These are phyloP conservation scores for Gibbula magus DNA, from an alignment of 2,888 invertebrate species.

Conservation along the genomic window DNA sequence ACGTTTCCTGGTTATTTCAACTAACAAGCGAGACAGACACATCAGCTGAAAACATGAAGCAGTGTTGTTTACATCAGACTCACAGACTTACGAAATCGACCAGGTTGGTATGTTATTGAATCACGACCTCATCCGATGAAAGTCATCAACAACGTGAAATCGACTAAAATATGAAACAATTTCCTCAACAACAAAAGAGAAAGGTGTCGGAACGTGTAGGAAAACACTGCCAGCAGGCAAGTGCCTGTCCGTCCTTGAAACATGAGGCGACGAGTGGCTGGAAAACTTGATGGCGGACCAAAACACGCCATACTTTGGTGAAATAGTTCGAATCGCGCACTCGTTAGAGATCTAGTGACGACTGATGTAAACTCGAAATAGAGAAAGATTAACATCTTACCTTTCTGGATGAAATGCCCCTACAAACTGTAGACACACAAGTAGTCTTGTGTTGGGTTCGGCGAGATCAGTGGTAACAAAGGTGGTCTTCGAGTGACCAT, in stretches of 20 bases:
- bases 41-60: too few species aligned
- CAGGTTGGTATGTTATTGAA: too few species aligned
- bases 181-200: too few species aligned
- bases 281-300: conserved; percentile 2
- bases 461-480: conserved; percentile 11
- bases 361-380: not conserved
- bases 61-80: too few species aligned
- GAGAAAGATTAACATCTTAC: not conserved
- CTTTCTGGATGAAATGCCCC: conserved; percentile 10
- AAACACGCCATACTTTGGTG: conserved; percentile 12
- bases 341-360: not conserved
- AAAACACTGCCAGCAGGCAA: too few species aligned
- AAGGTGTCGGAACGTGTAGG: too few species aligned
- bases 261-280: not conserved
- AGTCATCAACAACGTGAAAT: too few species aligned
- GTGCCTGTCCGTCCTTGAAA: not conserved
- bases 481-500: conserved; percentile 26
- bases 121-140: too few species aligned
- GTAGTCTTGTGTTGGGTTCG: not conserved
- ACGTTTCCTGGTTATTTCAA: too few species aligned
- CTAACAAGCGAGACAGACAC: too few species aligned
- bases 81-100: too few species aligned
- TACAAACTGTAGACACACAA: conserved; percentile 6
- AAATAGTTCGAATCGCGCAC: not conserved
- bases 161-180: too few species aligned